phyloP scores from a whole-genome alignment of 2,797 vertebrate species.

The Aulostomus chinensis region DNA sequence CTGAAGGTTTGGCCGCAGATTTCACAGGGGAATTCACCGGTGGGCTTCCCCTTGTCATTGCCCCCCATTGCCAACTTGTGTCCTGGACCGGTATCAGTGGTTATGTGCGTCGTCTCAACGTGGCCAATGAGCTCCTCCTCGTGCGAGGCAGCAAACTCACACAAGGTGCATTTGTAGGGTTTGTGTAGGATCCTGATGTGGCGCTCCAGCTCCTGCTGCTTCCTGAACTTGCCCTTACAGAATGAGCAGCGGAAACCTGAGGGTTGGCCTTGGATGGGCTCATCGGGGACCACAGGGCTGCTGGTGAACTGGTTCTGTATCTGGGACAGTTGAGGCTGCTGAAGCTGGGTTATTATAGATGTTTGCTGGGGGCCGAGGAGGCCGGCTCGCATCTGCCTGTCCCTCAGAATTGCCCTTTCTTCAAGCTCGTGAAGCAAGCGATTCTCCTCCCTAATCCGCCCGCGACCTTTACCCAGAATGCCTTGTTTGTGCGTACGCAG shows the following conservation, averaged over 20 bases:
- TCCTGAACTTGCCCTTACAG: constrained; percentile 99
- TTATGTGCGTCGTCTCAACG: constrained; percentile 95
- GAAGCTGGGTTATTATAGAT: constrained; percentile 65
- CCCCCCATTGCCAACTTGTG: constrained; percentile 78
- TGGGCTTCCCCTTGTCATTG: constrained; percentile 82
- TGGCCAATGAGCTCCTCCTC: constrained; percentile 98
- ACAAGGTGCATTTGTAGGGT: constrained; percentile 99
- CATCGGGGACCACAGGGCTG: constrained; percentile 81
- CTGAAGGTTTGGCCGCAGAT: constrained; percentile 98
- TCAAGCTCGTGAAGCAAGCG: constrained; percentile 95
- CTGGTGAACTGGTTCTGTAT: constrained; percentile 48
- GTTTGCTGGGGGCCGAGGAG: constrained; percentile 67
- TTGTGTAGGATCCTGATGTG: constrained; percentile 98
- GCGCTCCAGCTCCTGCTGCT: constrained; percentile 94
- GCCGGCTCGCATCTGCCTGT: constrained; percentile 91
- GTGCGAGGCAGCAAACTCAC: constrained; percentile 95
- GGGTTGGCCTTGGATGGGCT: constrained; percentile 74
- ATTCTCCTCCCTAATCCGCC: constrained; percentile 95
- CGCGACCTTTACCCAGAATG: constrained; percentile 95
- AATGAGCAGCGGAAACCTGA: constrained; percentile 95
- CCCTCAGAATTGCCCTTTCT: constrained; percentile 94
- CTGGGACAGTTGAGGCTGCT: constrained; percentile 65
- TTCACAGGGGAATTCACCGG: constrained; percentile 93
- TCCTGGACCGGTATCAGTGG: constrained; percentile 88
- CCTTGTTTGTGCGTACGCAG: constrained; percentile 98